Evolutionary conservation across 2,888 invertebrate genomes (phyloP).

Genomic region (Caenorhabditis zanzibari): DNA sequence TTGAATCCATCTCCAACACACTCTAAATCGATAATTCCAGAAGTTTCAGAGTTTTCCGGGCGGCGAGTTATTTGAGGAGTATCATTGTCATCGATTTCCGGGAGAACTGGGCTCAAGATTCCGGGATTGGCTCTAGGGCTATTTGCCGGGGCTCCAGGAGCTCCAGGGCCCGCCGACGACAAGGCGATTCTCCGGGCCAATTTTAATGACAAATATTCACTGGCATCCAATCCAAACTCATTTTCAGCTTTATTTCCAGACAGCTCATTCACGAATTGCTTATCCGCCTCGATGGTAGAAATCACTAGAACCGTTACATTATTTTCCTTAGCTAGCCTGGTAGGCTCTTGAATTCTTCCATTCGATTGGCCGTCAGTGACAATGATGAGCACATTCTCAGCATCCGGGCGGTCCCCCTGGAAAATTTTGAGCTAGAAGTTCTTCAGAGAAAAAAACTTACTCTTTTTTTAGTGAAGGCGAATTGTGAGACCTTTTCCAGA

Average conservation of each 20-base stretch:
- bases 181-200: conserved; percentile 73
- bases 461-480: conserved; percentile 79
- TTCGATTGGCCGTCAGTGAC: conserved; percentile 77
- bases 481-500: conserved; percentile 77
- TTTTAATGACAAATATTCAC: conserved; percentile 71
- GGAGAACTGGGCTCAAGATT: conserved; percentile 26
- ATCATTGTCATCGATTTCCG: neutral
- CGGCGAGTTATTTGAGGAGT: neutral
- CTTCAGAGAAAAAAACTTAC: conserved; percentile 53
- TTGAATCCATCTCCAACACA: conserved; percentile 70
- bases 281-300: conserved; percentile 76
- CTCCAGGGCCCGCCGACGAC: neutral
- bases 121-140: neutral
- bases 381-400: conserved; percentile 77
- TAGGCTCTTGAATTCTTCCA: conserved; percentile 71
- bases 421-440: no score
- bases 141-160: neutral
- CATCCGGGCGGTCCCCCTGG: conserved; percentile 80
- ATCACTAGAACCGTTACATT: conserved; percentile 77
- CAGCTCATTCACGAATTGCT: conserved; percentile 70
- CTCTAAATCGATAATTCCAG: conserved; percentile 61
- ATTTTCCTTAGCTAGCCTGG: conserved; percentile 71
- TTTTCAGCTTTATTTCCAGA: conserved; percentile 64
- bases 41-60: conserved; percentile 19
- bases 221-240: conserved; percentile 45